Percentiles rank a stretch among this genome's conserved stretches.
Conservation (phyloP, 2,113 vertebrate species). For the Indicator indicator region DNA sequence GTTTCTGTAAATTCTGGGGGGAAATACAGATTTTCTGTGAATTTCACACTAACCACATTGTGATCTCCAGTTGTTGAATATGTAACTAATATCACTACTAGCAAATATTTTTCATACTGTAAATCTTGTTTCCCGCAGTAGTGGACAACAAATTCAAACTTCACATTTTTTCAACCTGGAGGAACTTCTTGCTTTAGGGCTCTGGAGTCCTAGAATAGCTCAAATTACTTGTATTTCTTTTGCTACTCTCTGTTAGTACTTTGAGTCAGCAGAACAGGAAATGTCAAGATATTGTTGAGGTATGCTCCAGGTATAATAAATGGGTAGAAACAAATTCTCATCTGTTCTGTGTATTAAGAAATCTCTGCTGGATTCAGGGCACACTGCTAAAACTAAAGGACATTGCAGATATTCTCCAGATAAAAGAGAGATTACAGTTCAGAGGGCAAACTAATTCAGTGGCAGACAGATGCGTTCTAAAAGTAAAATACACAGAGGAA, state of each 20-base stretch:
- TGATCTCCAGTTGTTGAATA: not conserved
- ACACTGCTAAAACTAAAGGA: not conserved
- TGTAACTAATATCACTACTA: not conserved
- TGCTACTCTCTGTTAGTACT: not conserved
- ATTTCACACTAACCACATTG: not conserved
- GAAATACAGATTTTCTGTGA: not conserved
- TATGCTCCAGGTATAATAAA: not conserved
- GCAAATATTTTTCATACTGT: not conserved
- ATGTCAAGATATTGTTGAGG: not conserved
- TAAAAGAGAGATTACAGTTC: not conserved
- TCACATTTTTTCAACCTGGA: not conserved
- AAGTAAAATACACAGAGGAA: not conserved
- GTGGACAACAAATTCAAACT: not conserved
- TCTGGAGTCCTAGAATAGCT: not conserved
- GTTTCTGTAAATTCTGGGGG: not conserved
- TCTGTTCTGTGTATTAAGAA: not conserved
- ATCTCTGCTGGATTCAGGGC: not conserved
- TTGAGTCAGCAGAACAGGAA: constrained; percentile 51
- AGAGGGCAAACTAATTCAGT: not conserved
- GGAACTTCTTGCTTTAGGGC: not conserved
- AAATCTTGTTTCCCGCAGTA: not conserved
- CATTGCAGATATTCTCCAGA: not conserved
- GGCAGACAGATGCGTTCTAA: not conserved
- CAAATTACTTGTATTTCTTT: not conserved
- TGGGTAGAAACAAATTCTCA: not conserved